Evolutionary conservation across 2,888 invertebrate genomes (phyloP), one percentile per base, ranked within the genome.

Genomic region (Meteorus cinctellus): DNA sequence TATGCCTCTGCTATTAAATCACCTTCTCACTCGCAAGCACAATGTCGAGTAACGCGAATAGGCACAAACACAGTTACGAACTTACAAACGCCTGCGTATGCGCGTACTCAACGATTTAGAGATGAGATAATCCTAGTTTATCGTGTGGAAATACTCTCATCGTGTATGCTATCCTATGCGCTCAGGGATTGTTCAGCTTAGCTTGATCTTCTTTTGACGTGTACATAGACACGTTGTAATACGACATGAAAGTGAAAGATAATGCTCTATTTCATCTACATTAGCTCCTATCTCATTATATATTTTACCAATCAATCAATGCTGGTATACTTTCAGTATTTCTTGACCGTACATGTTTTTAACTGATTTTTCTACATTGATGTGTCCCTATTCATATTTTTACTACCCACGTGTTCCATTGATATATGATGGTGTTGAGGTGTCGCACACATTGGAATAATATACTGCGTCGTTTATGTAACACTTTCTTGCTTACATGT

Each of bases 191-290:
- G 84, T 84, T 86, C 84, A 86, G 85, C 85, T 86, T 86, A 86
- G 85, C 86, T 85, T 87, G 86, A 87, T 87, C 85, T 82, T 82
- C 84, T 79, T 80, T 79, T 87, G 86, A 86, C 85, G 83, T 76
- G 81, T 75, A 4, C 48, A 48, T 81, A 82, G 83, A 83, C 84
- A 83, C 84, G 81, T 79, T 81, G n/a, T 29, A 29, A 51, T 51
- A 51, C 45, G 62, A 69, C 34, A 16, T 36, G 12, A 51, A 71
- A 65, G 48, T 19, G 73, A 60, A 60, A 59, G 65, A 76, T 77
- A 63, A 36, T 65, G 60, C 41, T 29, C 51, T 55, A 31, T 45
- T n/a, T 45, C 14, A 16, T 31, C 55, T 59, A 29, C 31, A 59
- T 19, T 3, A 12, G 16, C 10, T 27, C 5, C 34, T 19, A 16